These are phyloP conservation scores for Neolamprologus kungweensis DNA, from an alignment of 2,113 vertebrate species.

Conservation along the genomic window DNA sequence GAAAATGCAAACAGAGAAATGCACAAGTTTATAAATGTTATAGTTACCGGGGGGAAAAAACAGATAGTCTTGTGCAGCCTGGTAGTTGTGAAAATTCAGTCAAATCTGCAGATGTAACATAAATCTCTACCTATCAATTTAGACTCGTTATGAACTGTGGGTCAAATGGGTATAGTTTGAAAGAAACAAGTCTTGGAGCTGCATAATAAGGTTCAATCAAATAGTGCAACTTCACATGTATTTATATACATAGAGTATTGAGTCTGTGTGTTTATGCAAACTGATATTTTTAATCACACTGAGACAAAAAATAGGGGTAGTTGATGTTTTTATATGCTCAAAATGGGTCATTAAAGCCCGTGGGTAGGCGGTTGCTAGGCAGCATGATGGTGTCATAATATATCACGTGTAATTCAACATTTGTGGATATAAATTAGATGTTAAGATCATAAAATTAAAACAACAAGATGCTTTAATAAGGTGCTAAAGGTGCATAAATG, in stretches of 20 bases:
- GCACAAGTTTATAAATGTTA: not conserved
- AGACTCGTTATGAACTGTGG: not conserved
- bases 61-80: not conserved
- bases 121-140: not conserved
- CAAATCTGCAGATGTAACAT: not conserved
- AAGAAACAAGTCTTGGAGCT: not conserved
- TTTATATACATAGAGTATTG: not conserved
- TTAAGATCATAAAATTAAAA: not conserved
- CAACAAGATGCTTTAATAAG: not conserved
- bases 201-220: not conserved
- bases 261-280: not conserved
- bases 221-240: not conserved
- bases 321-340: not conserved
- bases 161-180: not conserved
- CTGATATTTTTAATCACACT: not conserved
- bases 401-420: not conserved
- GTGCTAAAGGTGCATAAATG: not conserved
- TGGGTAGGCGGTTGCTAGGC: not conserved
- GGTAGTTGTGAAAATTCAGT: not conserved
- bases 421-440: not conserved
- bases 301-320: not conserved
- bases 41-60: rapidly evolving
- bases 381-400: not conserved
- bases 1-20: not conserved
- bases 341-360: not conserved